Evolutionary conservation across 2,113 vertebrate genomes (phyloP), one percentile per base, ranked within the genome.

Genomic region (Anarhynchus alexandrinus): DNA sequence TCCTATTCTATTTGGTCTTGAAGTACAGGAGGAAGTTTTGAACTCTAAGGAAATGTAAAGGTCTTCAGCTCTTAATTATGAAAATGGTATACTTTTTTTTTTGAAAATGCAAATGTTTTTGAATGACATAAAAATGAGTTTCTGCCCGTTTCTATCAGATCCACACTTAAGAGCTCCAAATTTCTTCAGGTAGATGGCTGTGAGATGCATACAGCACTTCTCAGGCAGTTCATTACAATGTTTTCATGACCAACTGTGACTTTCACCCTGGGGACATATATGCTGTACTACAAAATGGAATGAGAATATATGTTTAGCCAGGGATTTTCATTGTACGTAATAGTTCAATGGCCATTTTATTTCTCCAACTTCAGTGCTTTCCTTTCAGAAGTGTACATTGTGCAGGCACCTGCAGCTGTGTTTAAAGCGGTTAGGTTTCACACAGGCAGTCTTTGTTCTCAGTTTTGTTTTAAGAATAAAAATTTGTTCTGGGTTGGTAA

Each of bases 401-500:
- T 58, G 58, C 82, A 65, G 79, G 79, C 85, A 82, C 76, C 88
- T 85, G 78, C 95, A 90, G 96, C 93, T 94, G 88, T 67, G 64
- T 83, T 81, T 76, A 83, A 92, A 94, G 86, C 15, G 2, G 11
- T 57, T 76, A 38, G 40, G 43, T 86, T 90, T 93, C 86, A 92
- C 88, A 86, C 62, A 88, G 72, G 88, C 66, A 65, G 10, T 3
- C 88, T 92, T 94, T 95, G 79, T 94, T 96, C 93, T 86, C 88
- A 29, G 82, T 81, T 96, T 92, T 90, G 90, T 95, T 96, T 93
- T 93, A 92, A 95, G 93, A 38, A 15, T 17, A 49, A 73, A 93
- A 90, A 59, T 58, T 22, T 26, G 21, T 32, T 90, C 83, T 77
- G 67, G 29, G n/a, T 45, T 52, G 67, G 67, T 82, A 58, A 88